Evolutionary conservation across 2,888 invertebrate genomes (phyloP).

Genomic region (Torymus auratus): DNA sequence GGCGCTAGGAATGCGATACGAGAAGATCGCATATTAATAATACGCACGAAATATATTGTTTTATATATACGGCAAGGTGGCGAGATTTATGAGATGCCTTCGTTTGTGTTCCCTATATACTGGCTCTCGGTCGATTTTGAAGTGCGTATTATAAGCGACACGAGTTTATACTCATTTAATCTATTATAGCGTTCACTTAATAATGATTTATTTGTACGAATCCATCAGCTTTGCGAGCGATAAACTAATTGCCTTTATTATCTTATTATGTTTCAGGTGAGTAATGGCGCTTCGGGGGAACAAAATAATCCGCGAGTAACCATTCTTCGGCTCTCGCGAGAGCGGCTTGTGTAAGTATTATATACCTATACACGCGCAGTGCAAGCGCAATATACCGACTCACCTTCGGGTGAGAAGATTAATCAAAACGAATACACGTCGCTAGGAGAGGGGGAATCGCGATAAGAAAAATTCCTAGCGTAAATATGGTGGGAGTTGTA

Average conservation of each 20-base stretch:
- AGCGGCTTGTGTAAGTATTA: conserved; percentile 15
- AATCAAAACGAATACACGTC: conserved; percentile 17
- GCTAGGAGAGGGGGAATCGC: not conserved
- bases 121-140: not conserved
- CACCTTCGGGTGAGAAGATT: conserved; percentile 10
- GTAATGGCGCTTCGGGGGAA: conserved; percentile 50
- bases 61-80: not conserved
- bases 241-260: conserved; percentile 58
- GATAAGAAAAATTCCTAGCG: not conserved
- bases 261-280: conserved; percentile 60
- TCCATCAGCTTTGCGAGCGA: conserved; percentile 34
- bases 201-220: conserved; percentile 52
- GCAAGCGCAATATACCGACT: too few species aligned
- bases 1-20: conserved; percentile 42
- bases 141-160: not conserved
- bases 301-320: conserved; percentile 35
- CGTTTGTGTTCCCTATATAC: too few species aligned
- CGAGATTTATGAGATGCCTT: conserved; percentile 49
- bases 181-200: conserved; percentile 51
- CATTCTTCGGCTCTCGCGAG: conserved; percentile 11
- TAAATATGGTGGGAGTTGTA: not conserved
- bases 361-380: not conserved
- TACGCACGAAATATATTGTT: conserved; percentile 42
- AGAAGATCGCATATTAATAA: conserved; percentile 48
- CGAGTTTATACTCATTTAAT: conserved; percentile 22